Evolutionary conservation across 2,797 vertebrate species (phyloP).

Genomic region (Mustela erminea): DNA sequence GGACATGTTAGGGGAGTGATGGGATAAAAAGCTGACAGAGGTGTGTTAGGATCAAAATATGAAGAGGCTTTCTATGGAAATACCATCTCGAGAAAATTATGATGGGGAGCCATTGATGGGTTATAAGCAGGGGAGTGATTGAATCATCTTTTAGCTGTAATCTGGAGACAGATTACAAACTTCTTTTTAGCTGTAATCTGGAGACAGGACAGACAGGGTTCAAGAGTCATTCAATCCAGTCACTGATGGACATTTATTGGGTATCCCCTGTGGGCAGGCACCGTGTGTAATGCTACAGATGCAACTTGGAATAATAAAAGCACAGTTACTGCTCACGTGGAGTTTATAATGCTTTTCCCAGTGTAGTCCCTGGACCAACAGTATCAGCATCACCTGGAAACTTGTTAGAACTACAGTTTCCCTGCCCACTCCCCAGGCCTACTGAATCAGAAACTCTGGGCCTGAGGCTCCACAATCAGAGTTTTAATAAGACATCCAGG

Average conservation of each 20-base stretch:
- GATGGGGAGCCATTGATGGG: background rate
- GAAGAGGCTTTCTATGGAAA: background rate
- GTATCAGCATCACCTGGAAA: background rate
- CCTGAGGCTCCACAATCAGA: background rate
- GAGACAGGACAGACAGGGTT: background rate
- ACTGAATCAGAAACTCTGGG: background rate
- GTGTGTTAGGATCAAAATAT: background rate
- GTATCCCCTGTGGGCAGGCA: background rate
- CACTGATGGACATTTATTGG: background rate
- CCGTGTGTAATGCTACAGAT: background rate
- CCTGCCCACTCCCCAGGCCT: background rate
- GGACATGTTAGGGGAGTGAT: background rate
- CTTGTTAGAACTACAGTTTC: background rate
- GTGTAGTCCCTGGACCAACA: background rate
- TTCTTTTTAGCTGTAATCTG: background rate
- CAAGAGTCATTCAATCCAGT: background rate
- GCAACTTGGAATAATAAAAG: background rate
- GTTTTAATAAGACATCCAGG: background rate
- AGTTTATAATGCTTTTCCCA: background rate
- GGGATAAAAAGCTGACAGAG: background rate
- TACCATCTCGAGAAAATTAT: background rate
- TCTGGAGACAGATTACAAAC: background rate
- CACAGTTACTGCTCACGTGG: background rate
- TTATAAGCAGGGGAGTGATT: background rate
- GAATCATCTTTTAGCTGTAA: background rate